Evolutionary conservation across 1,140 invertebrate genomes (phyloP), one percentile per base, ranked within the genome.

Genomic region (Epicauta chinensis): DNA sequence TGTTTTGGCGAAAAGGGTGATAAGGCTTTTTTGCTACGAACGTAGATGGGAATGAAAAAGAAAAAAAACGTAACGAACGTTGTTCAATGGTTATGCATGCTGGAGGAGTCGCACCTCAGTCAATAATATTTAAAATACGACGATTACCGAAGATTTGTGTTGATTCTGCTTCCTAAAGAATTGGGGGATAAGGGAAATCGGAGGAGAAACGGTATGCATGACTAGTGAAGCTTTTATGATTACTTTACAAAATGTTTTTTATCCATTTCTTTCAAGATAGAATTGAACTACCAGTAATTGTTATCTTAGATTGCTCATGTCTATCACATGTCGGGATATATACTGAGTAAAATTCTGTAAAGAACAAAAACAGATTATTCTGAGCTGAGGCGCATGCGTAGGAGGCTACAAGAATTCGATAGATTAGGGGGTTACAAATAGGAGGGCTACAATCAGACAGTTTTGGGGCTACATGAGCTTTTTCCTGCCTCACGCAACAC

Each of bases 61-160:
- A n/a, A n/a, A n/a, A n/a, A 66, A 40, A 56, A 47, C 38, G 16
- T 61, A 4, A 63, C 62, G n/a, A 7, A 48, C 53, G 16, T 38
- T 64, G 3, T 37, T 63, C 9, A 61, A 59, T 16, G 57, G 60
- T 37, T 67, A 64, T 54, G 70, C 65, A n/a, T 37, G 55, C 50
- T 59, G 65, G 63, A 6, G 13, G 45, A 31, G 30, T 63, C 16
- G 51, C 55, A 43, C 69, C 67, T 36, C 64, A 68, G 17, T 43
- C 69, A 55, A 41, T 70, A 16, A 16, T 73, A 1, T 72, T 62
- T 41, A 55, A 60, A 9, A 65, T 64, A 32, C 48, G 65, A 50
- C 46, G 64, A n/a, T 42, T 67, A n/a, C 63, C 71, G 3, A 37
- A 38, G 15, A 23, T 48, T 61, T 43, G 47, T n/a, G 40, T 52